Evolutionary conservation across 2,797 vertebrate genomes (phyloP).

Genomic region (Paedocypris micromegethes): DNA sequence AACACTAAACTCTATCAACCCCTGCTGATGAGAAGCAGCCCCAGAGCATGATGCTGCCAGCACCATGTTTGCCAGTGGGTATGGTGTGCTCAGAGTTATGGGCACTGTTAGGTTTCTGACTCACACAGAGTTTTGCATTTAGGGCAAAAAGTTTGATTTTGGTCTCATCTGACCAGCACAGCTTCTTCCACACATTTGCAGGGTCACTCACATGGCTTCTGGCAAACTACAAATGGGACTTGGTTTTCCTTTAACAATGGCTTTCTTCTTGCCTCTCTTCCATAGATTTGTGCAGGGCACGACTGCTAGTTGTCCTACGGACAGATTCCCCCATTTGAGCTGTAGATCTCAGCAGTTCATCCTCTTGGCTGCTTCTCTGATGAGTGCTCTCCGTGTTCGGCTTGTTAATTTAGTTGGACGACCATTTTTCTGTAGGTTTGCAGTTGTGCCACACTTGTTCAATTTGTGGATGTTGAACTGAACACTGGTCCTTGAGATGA

Average conservation of each 20-base stretch:
- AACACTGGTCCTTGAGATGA: not conserved
- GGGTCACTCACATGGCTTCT: not conserved
- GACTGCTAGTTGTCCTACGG: not conserved
- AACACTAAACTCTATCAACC: too few species aligned
- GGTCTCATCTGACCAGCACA: constrained; percentile 4
- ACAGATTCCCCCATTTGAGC: not conserved
- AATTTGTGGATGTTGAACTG: not conserved
- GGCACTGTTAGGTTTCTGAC: not conserved
- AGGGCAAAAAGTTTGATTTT: not conserved
- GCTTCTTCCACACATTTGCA: not conserved
- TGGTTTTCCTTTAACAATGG: not conserved
- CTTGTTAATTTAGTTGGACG: not conserved
- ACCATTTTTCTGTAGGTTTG: not conserved
- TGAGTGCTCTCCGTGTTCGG: not conserved
- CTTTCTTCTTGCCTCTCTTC: constrained; percentile 4
- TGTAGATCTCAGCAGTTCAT: not conserved
- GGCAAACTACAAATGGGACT: not conserved
- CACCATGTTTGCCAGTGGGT: too few species aligned
- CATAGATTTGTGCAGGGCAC: constrained; percentile 4
- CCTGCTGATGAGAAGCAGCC: too few species aligned
- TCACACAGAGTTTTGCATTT: not conserved
- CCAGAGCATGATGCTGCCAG: too few species aligned
- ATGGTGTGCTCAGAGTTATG: not conserved
- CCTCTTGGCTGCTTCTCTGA: not conserved
- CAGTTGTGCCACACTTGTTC: not conserved